Percentiles rank a stretch among this genome's conserved stretches.
Evolutionary conservation across 1,140 invertebrate species (phyloP).

Genomic region (Euura saliciscinereae): DNA sequence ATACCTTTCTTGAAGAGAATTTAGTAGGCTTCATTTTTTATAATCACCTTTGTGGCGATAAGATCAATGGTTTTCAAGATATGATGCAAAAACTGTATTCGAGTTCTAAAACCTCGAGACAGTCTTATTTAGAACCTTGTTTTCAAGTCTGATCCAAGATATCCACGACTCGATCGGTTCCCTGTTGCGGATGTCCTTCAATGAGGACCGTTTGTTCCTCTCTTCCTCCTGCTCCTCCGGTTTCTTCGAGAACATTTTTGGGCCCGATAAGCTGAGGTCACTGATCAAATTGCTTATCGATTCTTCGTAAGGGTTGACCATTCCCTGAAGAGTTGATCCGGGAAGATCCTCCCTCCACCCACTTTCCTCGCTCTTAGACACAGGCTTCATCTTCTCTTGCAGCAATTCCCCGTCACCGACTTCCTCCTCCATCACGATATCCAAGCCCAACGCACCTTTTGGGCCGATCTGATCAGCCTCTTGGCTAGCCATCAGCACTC

Average conservation of each 20-base stretch:
- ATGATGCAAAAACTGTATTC: too few relatives aligned
- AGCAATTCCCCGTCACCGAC: not conserved
- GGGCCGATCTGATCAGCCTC: not conserved
- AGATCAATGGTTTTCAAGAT: too few relatives aligned
- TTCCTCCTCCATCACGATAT: not conserved
- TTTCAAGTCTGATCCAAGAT: not conserved
- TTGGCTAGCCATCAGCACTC: not conserved
- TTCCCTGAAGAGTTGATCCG: not conserved
- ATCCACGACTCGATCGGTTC: not conserved
- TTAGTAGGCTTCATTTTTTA: too few relatives aligned
- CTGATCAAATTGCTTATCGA: not conserved
- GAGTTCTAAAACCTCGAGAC: too few relatives aligned
- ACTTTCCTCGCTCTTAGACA: not conserved
- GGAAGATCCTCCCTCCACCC: too few relatives aligned
- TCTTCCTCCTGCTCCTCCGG: not conserved
- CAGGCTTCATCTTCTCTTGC: not conserved
- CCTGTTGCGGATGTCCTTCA: not conserved
- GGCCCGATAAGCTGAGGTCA: not conserved
- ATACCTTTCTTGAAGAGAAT: too few relatives aligned
- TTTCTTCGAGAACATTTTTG: not conserved
- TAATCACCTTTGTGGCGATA: too few relatives aligned
- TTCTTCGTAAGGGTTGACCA: not conserved
- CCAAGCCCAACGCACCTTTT: not conserved
- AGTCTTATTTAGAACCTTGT: not conserved
- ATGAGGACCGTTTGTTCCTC: not conserved